These are phyloP conservation scores for Hypotaenidia philippensis DNA, from an alignment of 2,797 vertebrate genomes.

Conservation along the genomic window DNA sequence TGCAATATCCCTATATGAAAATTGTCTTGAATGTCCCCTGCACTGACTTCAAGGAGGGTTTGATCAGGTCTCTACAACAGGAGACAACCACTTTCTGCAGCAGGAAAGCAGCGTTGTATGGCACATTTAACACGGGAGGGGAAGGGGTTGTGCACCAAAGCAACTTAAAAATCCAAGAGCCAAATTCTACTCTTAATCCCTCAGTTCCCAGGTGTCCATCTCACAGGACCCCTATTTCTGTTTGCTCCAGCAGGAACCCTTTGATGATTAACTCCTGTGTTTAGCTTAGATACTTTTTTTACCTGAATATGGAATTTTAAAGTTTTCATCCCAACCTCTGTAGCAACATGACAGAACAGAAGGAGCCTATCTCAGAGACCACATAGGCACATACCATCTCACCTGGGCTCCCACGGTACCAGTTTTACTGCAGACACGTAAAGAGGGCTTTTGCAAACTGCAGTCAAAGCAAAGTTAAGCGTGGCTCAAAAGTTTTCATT, in stretches of 20 bases:
- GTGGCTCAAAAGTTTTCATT: slow-evolving; percentile 3
- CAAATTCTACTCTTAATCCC: neutral
- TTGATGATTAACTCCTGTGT: slow-evolving; percentile 16
- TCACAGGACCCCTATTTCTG: neutral
- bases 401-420: neutral
- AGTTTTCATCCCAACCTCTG: neutral
- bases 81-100: neutral
- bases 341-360: neutral
- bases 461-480: neutral
- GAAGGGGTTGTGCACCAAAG: neutral
- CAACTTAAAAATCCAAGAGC: neutral
- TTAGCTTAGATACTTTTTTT: neutral
- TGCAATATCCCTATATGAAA: neutral
- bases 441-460: neutral
- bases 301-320: neutral
- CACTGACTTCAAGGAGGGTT: neutral
- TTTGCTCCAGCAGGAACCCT: neutral
- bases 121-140: neutral
- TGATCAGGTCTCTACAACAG: neutral
- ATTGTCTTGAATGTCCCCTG: neutral
- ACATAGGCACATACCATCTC: neutral
- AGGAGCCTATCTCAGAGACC: neutral
- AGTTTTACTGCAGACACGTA: neutral
- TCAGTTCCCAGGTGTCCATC: neutral
- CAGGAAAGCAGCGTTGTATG: neutral